These are phyloP conservation scores for Onthophagus sagittarius DNA, from an alignment of 2,888 invertebrate species.

Conservation along the genomic window DNA sequence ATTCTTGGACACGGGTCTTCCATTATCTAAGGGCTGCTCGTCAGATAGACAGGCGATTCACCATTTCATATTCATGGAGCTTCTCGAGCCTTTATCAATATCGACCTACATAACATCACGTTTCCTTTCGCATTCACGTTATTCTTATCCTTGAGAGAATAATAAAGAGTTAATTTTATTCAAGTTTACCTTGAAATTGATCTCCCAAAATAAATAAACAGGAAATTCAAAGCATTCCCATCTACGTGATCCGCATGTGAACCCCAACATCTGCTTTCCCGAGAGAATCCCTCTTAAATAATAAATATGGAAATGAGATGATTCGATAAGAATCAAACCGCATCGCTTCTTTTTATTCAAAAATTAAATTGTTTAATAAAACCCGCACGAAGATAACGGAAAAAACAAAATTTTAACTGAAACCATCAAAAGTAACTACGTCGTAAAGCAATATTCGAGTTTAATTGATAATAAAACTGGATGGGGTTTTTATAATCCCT, in stretches of 20 bases:
- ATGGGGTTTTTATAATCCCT: background rate
- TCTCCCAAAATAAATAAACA: background rate
- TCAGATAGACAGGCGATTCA: constrained; percentile 19
- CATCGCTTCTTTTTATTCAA: background rate
- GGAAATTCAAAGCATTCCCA: background rate
- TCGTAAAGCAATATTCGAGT: background rate
- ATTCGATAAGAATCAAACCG: background rate
- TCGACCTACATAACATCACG: constrained; percentile 15
- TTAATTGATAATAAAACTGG: background rate
- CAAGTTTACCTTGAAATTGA: background rate
- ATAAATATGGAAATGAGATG: background rate
- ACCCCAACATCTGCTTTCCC: background rate
- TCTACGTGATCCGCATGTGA: background rate
- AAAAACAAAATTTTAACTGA: background rate
- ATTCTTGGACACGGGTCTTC: constrained; percentile 24
- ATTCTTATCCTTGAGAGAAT: background rate
- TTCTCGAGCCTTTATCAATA: constrained; percentile 12
- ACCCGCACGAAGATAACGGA: background rate
- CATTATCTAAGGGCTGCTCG: constrained; percentile 20
- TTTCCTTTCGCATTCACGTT: background rate
- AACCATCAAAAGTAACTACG: background rate
- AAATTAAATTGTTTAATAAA: too few species aligned
- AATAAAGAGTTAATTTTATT: background rate
- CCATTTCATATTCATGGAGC: constrained; percentile 19
- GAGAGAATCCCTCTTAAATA: background rate